Conservation (phyloP, 2,888 invertebrate genomes). For the Ecdyonurus torrentis region DNA sequence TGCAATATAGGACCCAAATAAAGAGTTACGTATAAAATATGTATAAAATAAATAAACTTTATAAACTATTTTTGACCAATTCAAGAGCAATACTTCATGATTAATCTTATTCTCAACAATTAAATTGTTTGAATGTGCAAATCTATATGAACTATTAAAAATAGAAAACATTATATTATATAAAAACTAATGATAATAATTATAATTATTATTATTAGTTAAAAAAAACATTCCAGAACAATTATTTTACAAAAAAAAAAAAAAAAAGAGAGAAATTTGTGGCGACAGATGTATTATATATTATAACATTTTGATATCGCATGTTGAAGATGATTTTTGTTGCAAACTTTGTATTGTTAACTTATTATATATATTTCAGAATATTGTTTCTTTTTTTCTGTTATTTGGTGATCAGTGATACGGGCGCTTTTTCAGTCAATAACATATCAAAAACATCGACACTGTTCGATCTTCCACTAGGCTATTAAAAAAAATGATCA, state of each 20-base stretch:
- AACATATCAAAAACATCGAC: constrained; percentile 3
- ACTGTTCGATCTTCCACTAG: constrained; percentile 2
- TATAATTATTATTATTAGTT: no score
- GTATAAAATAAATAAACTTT: background rate
- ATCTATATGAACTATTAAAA: background rate
- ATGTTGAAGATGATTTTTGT: background rate
- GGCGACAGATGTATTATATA: background rate
- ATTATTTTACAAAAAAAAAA: background rate
- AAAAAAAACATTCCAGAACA: background rate
- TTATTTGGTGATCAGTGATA: background rate
- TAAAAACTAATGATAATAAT: background rate
- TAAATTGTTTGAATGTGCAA: background rate
- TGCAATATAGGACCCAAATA: background rate
- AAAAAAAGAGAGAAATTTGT: background rate
- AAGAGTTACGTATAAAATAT: no score
- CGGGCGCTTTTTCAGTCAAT: constrained; percentile 3
- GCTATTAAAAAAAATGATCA: background rate
- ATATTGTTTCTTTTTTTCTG: no score
- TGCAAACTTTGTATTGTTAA: background rate
- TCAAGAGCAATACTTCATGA: background rate
- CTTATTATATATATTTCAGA: background rate
- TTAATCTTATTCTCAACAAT: background rate
- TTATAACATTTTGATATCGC: background rate
- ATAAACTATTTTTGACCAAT: background rate
- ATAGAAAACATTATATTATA: background rate